A percentile compares a stretch with the other conserved stretches of the same genome.
Evolutionary conservation across 2,797 vertebrate genomes (phyloP).

Genomic region (Coracias cyanogaster): DNA sequence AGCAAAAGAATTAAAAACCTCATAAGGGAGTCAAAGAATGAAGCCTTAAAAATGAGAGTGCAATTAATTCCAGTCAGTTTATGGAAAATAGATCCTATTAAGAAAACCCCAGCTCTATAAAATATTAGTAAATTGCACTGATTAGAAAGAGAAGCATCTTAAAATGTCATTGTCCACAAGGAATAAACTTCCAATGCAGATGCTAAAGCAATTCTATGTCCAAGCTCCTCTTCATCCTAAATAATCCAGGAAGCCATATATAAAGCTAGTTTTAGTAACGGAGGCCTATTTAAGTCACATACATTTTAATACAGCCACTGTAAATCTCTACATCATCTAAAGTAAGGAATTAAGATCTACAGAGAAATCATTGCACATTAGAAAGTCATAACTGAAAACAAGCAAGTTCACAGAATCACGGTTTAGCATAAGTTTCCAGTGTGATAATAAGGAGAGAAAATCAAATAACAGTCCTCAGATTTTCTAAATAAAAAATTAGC

Average conservation of each 20-base stretch:
- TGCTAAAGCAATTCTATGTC: neutral
- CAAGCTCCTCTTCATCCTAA: neutral
- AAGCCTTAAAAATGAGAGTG: neutral
- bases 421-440: neutral
- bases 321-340: neutral
- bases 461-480: neutral
- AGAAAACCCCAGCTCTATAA: neutral
- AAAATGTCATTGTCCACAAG: neutral
- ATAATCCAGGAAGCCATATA: neutral
- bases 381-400: neutral
- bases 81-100: neutral
- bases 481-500: constrained; percentile 23
- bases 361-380: neutral
- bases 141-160: neutral
- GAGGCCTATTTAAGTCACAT: neutral
- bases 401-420: neutral
- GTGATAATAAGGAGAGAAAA: neutral
- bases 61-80: neutral
- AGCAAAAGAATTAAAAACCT: neutral
- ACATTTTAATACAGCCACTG: neutral
- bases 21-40: neutral
- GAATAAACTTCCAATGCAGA: neutral
- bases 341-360: neutral
- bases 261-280: neutral
- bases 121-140: neutral